phyloP scores from a whole-genome alignment of 2,888 invertebrate species.

The Prosapia bicincta region DNA sequence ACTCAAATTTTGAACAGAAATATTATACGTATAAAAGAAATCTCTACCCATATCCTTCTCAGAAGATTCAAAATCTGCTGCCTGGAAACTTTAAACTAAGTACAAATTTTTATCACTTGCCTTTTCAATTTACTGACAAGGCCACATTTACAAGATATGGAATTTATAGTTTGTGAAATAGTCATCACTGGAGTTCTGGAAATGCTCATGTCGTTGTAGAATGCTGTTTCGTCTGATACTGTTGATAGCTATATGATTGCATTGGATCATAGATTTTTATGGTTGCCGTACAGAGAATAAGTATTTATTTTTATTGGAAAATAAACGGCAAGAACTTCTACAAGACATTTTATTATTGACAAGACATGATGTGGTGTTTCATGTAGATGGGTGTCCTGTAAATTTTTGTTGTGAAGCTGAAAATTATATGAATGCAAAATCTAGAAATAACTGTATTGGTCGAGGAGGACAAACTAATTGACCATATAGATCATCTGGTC shows the following conservation, averaged over 20 bases:
- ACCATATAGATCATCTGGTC: constrained; percentile 3
- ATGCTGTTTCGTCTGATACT: background rate
- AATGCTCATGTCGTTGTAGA: background rate
- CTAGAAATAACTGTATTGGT: background rate
- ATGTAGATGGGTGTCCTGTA: background rate
- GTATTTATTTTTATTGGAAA: background rate
- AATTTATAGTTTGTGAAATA: background rate
- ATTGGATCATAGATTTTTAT: background rate
- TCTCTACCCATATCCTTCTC: no score
- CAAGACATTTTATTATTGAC: background rate
- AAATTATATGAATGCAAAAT: background rate
- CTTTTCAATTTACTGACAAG: no score
- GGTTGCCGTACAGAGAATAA: background rate
- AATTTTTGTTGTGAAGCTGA: background rate
- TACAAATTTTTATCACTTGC: no score
- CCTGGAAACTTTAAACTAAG: no score
- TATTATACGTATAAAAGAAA: no score
- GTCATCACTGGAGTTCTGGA: background rate
- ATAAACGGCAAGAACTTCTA: background rate
- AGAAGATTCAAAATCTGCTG: no score
- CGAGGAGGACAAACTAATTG: background rate
- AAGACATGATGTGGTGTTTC: background rate
- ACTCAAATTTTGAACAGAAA: no score
- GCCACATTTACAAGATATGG: background rate
- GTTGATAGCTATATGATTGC: background rate